These are phyloP conservation scores for Escarpia spicata DNA, from an alignment of 2,888 invertebrate genomes.

Conservation along the genomic window DNA sequence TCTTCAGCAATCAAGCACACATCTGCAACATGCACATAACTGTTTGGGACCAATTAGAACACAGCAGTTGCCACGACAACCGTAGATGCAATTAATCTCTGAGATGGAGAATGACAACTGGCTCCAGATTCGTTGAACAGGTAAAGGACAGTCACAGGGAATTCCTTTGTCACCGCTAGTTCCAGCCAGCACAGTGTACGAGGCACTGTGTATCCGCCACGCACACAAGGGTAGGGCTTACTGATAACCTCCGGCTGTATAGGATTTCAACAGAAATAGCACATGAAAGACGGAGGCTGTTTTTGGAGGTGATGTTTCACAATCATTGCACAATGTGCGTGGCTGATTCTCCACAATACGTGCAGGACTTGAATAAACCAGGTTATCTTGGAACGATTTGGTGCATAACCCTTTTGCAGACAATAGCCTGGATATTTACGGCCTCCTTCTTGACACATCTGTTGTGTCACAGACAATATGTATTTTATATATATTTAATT, in stretches of 20 bases:
- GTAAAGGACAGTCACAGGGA: neutral
- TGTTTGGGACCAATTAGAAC: neutral
- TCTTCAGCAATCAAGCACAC: neutral
- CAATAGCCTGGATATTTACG: neutral
- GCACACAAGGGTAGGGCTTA: neutral
- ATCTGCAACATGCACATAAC: neutral
- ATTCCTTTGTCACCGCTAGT: neutral
- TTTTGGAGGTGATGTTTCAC: neutral
- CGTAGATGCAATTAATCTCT: neutral
- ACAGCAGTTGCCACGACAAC: neutral
- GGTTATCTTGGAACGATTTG: neutral
- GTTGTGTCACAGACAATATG: neutral
- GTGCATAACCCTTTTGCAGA: neutral
- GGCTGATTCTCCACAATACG: neutral
- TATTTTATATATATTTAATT: neutral
- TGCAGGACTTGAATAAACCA: neutral
- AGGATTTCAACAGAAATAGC: constrained; percentile 6
- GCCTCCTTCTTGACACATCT: neutral
- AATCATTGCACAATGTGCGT: neutral
- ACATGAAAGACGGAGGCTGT: constrained; percentile 4
- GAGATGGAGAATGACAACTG: neutral
- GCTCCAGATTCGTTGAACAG: neutral
- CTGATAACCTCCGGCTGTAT: neutral
- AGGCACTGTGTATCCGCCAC: neutral
- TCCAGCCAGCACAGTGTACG: neutral